Percentiles rank a stretch among this genome's conserved stretches.
These are phyloP conservation scores for Formica exsecta DNA, from an alignment of 1,140 invertebrate species.

Conservation along the genomic window DNA sequence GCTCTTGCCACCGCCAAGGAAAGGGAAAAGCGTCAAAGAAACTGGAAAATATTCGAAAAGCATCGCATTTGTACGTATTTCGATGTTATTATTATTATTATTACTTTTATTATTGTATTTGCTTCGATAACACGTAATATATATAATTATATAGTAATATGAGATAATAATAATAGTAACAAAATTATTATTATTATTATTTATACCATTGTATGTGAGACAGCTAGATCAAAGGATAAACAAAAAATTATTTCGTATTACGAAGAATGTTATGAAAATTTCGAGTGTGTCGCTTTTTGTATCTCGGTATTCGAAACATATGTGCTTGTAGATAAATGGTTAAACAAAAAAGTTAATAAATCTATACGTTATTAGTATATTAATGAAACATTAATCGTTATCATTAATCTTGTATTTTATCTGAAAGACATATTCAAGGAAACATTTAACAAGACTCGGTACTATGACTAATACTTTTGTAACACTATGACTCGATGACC, in stretches of 20 bases:
- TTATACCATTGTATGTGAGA: background rate
- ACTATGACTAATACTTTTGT: background rate
- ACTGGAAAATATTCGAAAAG: background rate
- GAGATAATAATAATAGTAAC: background rate
- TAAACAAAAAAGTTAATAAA: background rate
- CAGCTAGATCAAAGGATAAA: background rate
- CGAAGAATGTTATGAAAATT: background rate
- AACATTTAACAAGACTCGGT: background rate
- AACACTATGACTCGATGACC: too few species aligned
- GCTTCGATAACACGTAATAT: background rate
- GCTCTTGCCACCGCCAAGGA: background rate
- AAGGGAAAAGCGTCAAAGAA: background rate
- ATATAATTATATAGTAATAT: too few species aligned
- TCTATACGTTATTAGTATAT: background rate
- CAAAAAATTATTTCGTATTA: background rate
- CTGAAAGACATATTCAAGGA: background rate
- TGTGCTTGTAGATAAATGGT: background rate
- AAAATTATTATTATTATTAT: background rate
- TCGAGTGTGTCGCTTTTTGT: background rate
- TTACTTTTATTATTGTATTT: background rate
- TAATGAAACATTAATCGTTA: background rate
- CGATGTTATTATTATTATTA: background rate
- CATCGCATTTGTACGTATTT: conserved; percentile 22
- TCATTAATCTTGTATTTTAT: background rate
- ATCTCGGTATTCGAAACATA: background rate